Conservation (phyloP, 2,797 vertebrate species). For the Anguilla anguilla region DNA sequence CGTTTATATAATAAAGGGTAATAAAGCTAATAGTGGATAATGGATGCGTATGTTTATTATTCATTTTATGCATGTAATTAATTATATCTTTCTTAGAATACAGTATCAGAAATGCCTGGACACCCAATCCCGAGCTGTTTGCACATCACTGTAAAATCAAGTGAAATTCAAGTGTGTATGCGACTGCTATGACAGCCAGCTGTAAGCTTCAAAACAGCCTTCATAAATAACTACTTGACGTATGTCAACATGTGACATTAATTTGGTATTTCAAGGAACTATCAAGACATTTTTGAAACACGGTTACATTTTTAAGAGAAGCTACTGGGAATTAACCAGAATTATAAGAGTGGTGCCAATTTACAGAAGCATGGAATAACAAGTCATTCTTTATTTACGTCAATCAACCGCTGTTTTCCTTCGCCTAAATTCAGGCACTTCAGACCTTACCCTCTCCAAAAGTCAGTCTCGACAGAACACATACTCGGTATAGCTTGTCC, state of each 20-base stretch:
- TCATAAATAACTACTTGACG: slow-evolving; percentile 6
- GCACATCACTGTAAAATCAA: background rate
- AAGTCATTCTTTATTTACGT: background rate
- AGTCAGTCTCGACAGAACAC: slow-evolving; percentile 90
- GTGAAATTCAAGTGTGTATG: background rate
- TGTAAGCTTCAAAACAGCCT: background rate
- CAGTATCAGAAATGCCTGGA: background rate
- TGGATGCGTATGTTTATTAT: background rate
- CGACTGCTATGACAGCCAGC: background rate
- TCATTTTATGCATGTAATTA: background rate
- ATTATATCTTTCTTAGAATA: background rate
- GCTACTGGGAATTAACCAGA: background rate
- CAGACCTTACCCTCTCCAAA: slow-evolving; percentile 11
- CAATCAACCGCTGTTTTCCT: background rate
- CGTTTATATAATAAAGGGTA: background rate
- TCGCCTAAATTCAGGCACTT: background rate
- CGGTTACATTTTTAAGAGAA: background rate
- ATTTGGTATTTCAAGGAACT: slow-evolving; percentile 6
- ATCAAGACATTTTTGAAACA: slow-evolving; percentile 1
- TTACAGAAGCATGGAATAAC: slow-evolving; percentile 2
- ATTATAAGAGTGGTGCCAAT: slow-evolving; percentile 14
- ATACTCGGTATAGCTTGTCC: slow-evolving; percentile 96
- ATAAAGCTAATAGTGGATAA: background rate
- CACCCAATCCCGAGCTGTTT: background rate
- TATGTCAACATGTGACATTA: background rate